Evolutionary conservation across 2,888 invertebrate species (phyloP), one percentile per base, ranked within the genome.

Genomic region (Drosophila hawaiiensis): DNA sequence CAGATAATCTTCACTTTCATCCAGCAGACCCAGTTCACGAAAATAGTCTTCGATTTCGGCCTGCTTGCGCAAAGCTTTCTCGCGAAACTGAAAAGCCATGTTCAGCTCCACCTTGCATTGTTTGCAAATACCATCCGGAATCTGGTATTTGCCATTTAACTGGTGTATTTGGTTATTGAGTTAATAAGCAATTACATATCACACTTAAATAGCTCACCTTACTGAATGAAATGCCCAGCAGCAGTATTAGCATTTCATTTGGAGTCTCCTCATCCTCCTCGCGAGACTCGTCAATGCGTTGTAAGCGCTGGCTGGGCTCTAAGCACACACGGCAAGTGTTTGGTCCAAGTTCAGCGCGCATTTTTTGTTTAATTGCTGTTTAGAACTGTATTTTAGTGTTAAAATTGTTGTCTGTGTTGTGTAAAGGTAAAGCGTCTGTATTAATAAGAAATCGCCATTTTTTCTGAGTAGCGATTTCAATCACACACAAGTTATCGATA

Each of bases 41-140:
- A 80, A 88, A 66, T 87, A 90, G 0, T 78, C 75, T 56, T 91
- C 84, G 16, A 92, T 87, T n/a, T 91, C 84, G 12, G 78, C 70
- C 37, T 92, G 92, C 4, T 90, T 88, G 28, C 83, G 91, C 10
- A 92, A 49, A 0, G 92, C 93, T 75, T 89, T 91, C 47, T 80
- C 87, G 0, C 92, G 92, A 54, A 93, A 92, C 68, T 92, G 90
- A 64, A 82, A 93, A 2, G 92, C 92, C 88, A 93, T 88, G 60
- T 89, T 93, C 0, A 92, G 80, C 16, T 92, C 90, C 7, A 92
- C 78, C 62, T 92, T 92, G 80, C 92, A 92, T 16, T 80, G 78
- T 63, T 87, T 91, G 58, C 92, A 92, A 61, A 92, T 93, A 19
- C 82, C 82, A 39, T 91, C 84, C 9, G 92, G 92, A n/a, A 92